phyloP scores from a whole-genome alignment of 1,140 invertebrate genomes.

The Gonatopus flavifemur region DNA sequence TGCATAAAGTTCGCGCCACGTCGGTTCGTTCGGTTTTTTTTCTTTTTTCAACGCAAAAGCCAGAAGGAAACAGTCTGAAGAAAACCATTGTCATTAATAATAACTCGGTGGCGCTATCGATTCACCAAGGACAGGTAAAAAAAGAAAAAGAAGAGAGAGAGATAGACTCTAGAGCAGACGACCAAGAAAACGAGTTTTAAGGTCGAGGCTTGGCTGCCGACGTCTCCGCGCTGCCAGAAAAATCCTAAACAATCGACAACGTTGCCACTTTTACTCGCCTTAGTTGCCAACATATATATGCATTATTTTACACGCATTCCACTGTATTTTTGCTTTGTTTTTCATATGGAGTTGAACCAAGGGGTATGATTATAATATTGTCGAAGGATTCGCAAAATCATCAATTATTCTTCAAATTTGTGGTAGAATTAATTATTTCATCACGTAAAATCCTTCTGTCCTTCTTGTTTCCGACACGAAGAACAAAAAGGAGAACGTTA shows the following conservation, averaged over 20 bases:
- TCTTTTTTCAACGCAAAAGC: too few species aligned
- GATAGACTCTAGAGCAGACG: slow-evolving; percentile 16
- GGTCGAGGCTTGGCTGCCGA: slow-evolving; percentile 32
- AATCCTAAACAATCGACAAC: slow-evolving; percentile 49
- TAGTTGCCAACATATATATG: slow-evolving; percentile 36
- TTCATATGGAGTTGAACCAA: too few species aligned
- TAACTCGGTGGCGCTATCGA: slow-evolving; percentile 38
- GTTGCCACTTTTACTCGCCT: slow-evolving; percentile 35
- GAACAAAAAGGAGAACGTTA: too few species aligned
- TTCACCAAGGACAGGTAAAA: slow-evolving; percentile 35
- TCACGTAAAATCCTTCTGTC: too few species aligned
- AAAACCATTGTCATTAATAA: slow-evolving; percentile 24
- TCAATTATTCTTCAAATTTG: too few species aligned
- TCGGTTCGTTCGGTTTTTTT: slow-evolving; percentile 6
- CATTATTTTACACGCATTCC: too few species aligned
- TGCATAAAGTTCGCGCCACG: too few species aligned
- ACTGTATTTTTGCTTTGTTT: slow-evolving; percentile 6
- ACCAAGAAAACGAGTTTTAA: slow-evolving; percentile 31
- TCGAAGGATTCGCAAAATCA: too few species aligned
- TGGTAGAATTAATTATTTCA: too few species aligned
- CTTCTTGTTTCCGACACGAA: too few species aligned
- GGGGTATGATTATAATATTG: too few species aligned
- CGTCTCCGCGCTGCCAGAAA: slow-evolving; percentile 41
- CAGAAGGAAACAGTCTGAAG: slow-evolving; percentile 7
- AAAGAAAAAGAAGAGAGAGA: slow-evolving; percentile 1